Conservation (phyloP, 2,797 vertebrate species). For the Enteromius argenteus region DNA sequence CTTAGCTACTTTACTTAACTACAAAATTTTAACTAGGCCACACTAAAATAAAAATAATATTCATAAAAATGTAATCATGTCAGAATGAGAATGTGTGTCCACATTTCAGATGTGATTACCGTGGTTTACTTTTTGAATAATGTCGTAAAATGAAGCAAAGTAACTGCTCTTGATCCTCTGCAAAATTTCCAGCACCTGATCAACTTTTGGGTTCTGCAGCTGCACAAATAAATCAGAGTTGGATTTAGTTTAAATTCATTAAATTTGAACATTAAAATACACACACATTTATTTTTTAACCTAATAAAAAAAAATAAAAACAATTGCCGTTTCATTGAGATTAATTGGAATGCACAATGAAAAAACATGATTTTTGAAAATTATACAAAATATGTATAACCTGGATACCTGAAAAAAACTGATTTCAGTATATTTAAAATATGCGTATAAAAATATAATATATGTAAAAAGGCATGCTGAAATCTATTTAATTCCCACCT, state of each 20-base stretch:
- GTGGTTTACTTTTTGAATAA: constrained; percentile 75
- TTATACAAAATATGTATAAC: background rate
- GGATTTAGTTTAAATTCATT: background rate
- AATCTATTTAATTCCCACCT: constrained; percentile 66
- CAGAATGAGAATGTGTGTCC: background rate
- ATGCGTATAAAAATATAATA: too few relatives aligned
- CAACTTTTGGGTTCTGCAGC: constrained; percentile 77
- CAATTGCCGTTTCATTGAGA: too few relatives aligned
- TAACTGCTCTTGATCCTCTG: constrained; percentile 78
- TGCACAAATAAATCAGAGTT: constrained; percentile 39
- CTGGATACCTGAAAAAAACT: background rate
- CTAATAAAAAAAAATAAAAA: too few relatives aligned
- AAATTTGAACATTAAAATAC: background rate
- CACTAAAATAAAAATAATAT: background rate
- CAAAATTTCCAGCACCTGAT: constrained; percentile 74
- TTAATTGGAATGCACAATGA: too few relatives aligned
- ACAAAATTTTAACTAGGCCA: background rate
- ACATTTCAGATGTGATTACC: constrained; percentile 57
- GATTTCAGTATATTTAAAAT: background rate
- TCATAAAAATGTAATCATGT: background rate
- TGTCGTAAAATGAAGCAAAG: constrained; percentile 74
- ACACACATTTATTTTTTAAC: background rate
- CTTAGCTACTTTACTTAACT: too few relatives aligned
- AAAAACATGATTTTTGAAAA: too few relatives aligned
- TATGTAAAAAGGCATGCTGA: too few relatives aligned